phyloP scores from a whole-genome alignment of 2,797 vertebrate genomes.

The Gouania willdenowi region DNA sequence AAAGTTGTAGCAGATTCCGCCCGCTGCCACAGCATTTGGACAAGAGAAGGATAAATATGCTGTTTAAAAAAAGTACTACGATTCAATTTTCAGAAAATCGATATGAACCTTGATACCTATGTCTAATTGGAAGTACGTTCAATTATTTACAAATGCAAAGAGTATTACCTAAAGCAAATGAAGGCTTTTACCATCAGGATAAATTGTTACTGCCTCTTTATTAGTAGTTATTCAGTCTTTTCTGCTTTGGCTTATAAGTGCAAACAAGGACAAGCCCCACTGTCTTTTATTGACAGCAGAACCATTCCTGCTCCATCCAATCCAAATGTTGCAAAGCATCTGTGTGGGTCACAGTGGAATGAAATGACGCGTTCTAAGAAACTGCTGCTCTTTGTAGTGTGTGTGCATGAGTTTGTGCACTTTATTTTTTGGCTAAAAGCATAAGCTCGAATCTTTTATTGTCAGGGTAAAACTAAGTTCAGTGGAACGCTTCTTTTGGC shows the following conservation, averaged over 20 bases:
- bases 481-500: conserved; percentile 6
- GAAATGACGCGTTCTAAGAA: conserved; percentile 3
- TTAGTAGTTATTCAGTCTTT: too few species aligned
- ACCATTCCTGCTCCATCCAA: conserved; percentile 6
- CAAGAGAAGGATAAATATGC: too few species aligned
- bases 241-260: neutral
- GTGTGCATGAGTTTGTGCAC: conserved; percentile 6
- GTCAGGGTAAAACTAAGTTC: conserved; percentile 34
- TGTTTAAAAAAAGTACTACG: too few species aligned
- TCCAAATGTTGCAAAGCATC: conserved; percentile 14
- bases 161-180: conserved; percentile 7
- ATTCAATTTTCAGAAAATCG: too few species aligned
- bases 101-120: too few species aligned
- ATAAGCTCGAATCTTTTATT: conserved; percentile 19
- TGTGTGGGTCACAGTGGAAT: neutral
- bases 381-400: conserved; percentile 5
- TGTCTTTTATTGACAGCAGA: conserved; percentile 15
- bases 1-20: too few species aligned
- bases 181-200: conserved; percentile 7
- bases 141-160: too few species aligned
- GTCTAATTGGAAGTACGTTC: too few species aligned
- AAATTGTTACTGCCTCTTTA: neutral
- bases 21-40: too few species aligned
- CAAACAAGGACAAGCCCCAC: conserved; percentile 1
- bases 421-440: conserved; percentile 10